Percentiles rank a stretch among this genome's conserved stretches.
Conservation (phyloP, 2,797 vertebrate genomes). For the Danio kyathit region DNA sequence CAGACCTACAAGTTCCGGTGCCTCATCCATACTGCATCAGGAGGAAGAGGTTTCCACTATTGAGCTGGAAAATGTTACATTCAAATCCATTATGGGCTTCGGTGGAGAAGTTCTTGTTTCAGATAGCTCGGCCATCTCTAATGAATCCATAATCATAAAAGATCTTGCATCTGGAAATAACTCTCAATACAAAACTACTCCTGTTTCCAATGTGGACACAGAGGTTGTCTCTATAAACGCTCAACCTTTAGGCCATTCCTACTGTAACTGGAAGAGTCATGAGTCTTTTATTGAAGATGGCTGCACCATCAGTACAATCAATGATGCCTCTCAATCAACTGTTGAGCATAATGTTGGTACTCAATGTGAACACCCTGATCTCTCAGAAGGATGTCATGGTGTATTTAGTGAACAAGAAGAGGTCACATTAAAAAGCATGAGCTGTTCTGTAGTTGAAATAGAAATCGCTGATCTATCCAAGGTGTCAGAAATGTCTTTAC, state of each 20-base stretch:
- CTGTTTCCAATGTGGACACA: not conserved
- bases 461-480: slow-evolving; percentile 60
- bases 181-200: slow-evolving; percentile 16
- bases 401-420: slow-evolving; percentile 34
- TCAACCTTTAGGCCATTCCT: slow-evolving; percentile 68
- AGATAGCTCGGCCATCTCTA: slow-evolving; percentile 57
- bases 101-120: slow-evolving; percentile 69
- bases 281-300: not conserved
- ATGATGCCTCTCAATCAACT: not conserved
- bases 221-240: slow-evolving; percentile 5
- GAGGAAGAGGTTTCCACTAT: slow-evolving; percentile 53
- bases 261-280: slow-evolving; percentile 52
- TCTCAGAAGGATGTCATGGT: not conserved
- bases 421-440: slow-evolving; percentile 68
- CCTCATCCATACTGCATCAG: slow-evolving; percentile 1
- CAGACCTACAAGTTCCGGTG: not conserved
- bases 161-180: slow-evolving; percentile 17
- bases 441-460: slow-evolving; percentile 69
- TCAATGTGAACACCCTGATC: not conserved
- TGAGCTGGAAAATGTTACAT: slow-evolving; percentile 53
- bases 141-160: slow-evolving; percentile 63
- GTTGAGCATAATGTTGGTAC: not conserved
- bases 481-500: slow-evolving; percentile 54
- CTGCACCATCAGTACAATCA: not conserved
- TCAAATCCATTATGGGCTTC: slow-evolving; percentile 64